These are phyloP conservation scores for Adoxophyes honmai DNA, from an alignment of 1,140 invertebrate species.

Conservation along the genomic window DNA sequence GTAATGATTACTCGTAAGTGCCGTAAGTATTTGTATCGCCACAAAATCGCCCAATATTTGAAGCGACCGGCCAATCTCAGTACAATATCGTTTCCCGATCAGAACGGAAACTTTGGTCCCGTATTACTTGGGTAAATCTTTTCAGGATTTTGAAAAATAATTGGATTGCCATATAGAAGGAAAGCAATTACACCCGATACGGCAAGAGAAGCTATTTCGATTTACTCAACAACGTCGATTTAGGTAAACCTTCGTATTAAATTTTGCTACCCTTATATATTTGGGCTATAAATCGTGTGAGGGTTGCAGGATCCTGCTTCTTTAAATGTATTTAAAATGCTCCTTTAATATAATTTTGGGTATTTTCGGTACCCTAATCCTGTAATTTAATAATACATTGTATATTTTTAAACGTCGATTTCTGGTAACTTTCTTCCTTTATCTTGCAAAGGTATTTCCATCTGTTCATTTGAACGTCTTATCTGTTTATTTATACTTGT, in stretches of 20 bases:
- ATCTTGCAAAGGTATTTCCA: no score
- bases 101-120: conserved; percentile 50
- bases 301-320: conserved; percentile 34
- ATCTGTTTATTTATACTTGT: no score
- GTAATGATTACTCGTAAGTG: no score
- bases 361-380: conserved; percentile 10
- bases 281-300: conserved; percentile 39
- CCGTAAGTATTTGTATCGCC: background rate
- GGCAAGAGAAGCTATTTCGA: conserved; percentile 57
- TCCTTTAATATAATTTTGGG: conserved; percentile 12
- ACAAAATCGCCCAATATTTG: conserved; percentile 9
- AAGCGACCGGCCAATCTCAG: conserved; percentile 21
- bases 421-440: no score
- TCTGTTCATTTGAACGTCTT: no score
- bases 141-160: conserved; percentile 67
- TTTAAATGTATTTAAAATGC: conserved; percentile 31
- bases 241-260: conserved; percentile 62
- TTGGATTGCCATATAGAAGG: conserved; percentile 60
- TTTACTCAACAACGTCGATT: conserved; percentile 58
- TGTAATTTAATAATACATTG: no score
- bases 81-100: conserved; percentile 58
- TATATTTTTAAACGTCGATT: no score
- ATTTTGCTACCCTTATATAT: conserved; percentile 50
- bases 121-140: conserved; percentile 55
- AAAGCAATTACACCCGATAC: conserved; percentile 60